These are phyloP conservation scores for Carcharodon carcharias DNA, from an alignment of 2,797 vertebrate genomes.

Conservation along the genomic window DNA sequence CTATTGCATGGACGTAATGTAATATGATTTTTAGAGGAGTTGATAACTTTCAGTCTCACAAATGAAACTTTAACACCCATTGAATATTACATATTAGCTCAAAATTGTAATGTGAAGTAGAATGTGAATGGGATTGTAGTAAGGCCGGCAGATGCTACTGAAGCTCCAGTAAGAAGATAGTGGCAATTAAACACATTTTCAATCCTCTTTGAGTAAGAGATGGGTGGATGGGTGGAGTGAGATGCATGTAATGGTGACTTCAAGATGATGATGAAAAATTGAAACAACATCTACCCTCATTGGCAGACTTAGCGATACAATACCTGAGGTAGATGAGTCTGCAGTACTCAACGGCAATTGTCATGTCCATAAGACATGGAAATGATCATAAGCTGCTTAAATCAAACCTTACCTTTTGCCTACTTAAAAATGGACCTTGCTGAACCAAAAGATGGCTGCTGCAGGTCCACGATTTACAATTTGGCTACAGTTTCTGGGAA, in stretches of 20 bases:
- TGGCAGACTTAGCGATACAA: neutral
- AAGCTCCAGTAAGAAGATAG: neutral
- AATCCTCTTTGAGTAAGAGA: neutral
- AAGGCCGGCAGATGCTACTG: neutral
- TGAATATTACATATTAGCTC: neutral
- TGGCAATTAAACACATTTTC: neutral
- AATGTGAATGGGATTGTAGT: neutral
- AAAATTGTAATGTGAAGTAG: neutral
- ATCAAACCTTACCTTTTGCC: too few species aligned
- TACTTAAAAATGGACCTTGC: too few species aligned
- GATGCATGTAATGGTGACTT: neutral
- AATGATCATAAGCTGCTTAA: too few species aligned
- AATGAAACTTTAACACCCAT: neutral
- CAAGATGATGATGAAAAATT: neutral
- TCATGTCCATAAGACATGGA: too few species aligned
- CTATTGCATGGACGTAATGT: neutral
- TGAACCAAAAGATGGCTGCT: too few species aligned
- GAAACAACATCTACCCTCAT: neutral
- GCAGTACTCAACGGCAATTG: neutral
- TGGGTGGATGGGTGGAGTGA: too few species aligned
- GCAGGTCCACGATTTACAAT: too few species aligned
- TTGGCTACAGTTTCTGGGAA: too few species aligned
- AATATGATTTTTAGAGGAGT: neutral
- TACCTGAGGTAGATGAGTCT: neutral
- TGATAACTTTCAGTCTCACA: neutral